Conservation (phyloP, 2,113 vertebrate genomes). For the Narcine bancroftii region DNA sequence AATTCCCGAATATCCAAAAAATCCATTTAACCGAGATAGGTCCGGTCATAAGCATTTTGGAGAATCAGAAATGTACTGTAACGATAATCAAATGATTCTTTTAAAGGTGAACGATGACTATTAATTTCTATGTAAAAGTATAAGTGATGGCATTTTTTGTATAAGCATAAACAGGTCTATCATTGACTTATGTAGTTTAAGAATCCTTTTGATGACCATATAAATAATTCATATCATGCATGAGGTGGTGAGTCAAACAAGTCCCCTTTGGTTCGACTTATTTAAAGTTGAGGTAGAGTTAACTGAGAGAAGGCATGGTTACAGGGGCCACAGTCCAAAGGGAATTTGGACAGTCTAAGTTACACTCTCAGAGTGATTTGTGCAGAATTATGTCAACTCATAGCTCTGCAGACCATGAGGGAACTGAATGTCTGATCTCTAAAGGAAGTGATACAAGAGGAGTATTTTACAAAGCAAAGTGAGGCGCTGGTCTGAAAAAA, state of each 20-base stretch:
- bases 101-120: background rate
- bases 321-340: slow-evolving; percentile 65
- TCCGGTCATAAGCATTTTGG: too few relatives aligned
- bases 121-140: background rate
- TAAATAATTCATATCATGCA: slow-evolving; percentile 89
- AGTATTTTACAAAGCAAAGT: slow-evolving; percentile 54
- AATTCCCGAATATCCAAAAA: too few relatives aligned
- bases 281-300: slow-evolving; percentile 76
- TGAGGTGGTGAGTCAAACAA: slow-evolving; percentile 69
- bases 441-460: slow-evolving; percentile 58
- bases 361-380: slow-evolving; percentile 64
- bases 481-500: slow-evolving; percentile 41
- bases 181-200: slow-evolving; percentile 64
- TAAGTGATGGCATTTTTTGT: slow-evolving; percentile 45
- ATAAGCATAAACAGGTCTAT: slow-evolving; percentile 55
- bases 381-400: slow-evolving; percentile 64
- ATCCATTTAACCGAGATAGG: too few relatives aligned
- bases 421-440: slow-evolving; percentile 63
- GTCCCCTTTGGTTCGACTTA: slow-evolving; percentile 81
- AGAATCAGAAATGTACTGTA: too few relatives aligned
- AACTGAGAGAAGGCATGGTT: slow-evolving; percentile 69
- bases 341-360: slow-evolving; percentile 74
- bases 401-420: slow-evolving; percentile 64
- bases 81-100: background rate
- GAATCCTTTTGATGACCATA: slow-evolving; percentile 70